Evolutionary conservation across 2,888 invertebrate genomes (phyloP), one percentile per base, ranked within the genome.

Genomic region (Drosophila kanekoi): DNA sequence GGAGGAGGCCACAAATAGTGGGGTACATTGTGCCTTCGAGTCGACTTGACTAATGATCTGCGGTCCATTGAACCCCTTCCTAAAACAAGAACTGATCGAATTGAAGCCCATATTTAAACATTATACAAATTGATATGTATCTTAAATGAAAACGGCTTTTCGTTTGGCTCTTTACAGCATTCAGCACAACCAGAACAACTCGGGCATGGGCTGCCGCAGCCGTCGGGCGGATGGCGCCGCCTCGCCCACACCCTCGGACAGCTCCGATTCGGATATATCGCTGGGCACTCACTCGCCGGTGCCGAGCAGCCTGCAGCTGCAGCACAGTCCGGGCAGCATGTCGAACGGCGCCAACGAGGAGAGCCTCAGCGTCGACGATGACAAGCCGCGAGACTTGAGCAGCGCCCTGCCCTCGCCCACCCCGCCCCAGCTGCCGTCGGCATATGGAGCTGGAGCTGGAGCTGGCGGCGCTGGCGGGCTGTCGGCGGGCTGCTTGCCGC

Each of bases 281-380:
- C 75, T 93, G 59, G 93, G 93, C 40, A 93, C 93, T 9, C 93
- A 93, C 71, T 93, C 93, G 41, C 93, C 93, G 9, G 92, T 93
- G 73, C 93, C 93, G 60, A 92, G 91, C 75, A 92, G 91, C 71
- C 76, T 92, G 62, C 92, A 92, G 59, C 79, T 92, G 57, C 92
- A 93, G 74, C 92, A 93, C 61, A 93, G 93, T 81, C 93, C 93
- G 2, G 92, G 92, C 35, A 92, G 92, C 66, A 92, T 92, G 54
- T 93, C 93, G 23, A 92, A 92, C 32, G 92, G 92, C 6, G 92
- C 91, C 45, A 92, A 92, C 60, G 92, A 92, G 66, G 92, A 92
- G 60, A 90, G 89, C 33, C 81, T 92, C 23, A 91, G 92, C 69
- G 91, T 92, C 48, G 92, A 92, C 67, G 92, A 91, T 41, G 92